Evolutionary conservation across 2,797 vertebrate genomes (phyloP).

Genomic region (Otolemur crassicaudatus): DNA sequence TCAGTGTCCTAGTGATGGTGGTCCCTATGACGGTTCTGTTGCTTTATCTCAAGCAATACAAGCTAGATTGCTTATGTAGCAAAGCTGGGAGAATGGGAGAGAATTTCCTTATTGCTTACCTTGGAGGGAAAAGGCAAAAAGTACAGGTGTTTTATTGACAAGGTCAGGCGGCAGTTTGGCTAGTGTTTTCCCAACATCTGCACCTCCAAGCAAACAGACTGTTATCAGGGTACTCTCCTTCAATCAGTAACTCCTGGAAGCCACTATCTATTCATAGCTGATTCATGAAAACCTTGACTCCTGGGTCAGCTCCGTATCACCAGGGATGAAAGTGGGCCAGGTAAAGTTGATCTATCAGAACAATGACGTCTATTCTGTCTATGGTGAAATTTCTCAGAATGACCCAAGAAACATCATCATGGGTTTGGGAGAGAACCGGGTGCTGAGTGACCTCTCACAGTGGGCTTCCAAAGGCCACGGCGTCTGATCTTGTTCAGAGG

Average conservation of each 20-base stretch:
- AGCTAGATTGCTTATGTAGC: neutral
- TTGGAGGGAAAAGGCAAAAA: neutral
- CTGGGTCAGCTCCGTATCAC: neutral
- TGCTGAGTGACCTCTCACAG: neutral
- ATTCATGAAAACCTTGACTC: conserved; percentile 55
- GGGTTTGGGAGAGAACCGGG: neutral
- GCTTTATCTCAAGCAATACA: conserved; percentile 52
- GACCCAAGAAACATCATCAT: neutral
- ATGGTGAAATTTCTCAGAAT: neutral
- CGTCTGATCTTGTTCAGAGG: neutral
- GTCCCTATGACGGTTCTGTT: neutral
- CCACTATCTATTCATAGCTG: neutral
- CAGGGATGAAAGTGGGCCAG: neutral
- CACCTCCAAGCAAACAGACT: neutral
- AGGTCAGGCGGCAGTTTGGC: neutral
- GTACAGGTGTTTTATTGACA: neutral
- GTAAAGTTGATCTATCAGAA: neutral
- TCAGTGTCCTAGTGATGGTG: neutral
- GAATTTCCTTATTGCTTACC: conserved; percentile 58
- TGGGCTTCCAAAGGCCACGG: neutral
- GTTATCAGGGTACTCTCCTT: neutral
- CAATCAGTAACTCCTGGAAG: conserved; percentile 44
- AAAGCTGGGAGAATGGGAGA: neutral
- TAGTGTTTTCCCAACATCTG: neutral
- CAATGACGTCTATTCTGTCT: neutral